Percentiles rank a stretch among this genome's conserved stretches.
These are phyloP conservation scores for Charadrius vociferus DNA, from an alignment of 2,113 vertebrate genomes.

Conservation along the genomic window DNA sequence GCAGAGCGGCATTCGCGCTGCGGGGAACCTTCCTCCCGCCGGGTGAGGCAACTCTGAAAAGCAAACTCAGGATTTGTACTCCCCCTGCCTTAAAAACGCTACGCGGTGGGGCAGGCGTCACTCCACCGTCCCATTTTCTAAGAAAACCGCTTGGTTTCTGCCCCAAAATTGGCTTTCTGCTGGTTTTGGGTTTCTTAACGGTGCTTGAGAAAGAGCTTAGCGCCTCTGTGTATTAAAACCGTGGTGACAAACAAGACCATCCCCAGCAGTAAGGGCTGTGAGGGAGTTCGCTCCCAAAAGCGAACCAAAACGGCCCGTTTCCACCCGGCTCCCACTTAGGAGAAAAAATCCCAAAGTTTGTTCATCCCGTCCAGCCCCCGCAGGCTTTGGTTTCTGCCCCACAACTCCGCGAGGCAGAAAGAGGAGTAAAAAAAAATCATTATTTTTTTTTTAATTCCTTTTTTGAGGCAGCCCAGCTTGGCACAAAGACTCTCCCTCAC, in stretches of 20 bases:
- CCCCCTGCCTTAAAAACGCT: no score
- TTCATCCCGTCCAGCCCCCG: neutral
- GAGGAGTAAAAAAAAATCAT: neutral
- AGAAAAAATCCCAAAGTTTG: neutral
- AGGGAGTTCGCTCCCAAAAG: no score
- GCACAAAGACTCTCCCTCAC: accelerated
- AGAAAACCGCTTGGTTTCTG: neutral
- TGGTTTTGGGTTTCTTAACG: neutral
- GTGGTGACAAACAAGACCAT: no score
- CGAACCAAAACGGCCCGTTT: neutral
- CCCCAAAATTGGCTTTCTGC: neutral
- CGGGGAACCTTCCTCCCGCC: no score
- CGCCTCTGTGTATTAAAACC: neutral
- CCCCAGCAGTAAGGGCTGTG: no score
- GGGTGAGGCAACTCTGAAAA: no score
- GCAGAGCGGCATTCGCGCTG: neutral
- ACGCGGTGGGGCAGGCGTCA: no score
- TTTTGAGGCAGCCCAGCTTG: neutral
- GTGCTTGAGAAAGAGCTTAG: neutral
- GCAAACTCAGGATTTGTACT: neutral
- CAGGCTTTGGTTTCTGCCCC: neutral
- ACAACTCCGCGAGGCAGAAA: neutral
- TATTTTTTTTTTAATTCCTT: neutral
- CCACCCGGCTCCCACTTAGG: neutral
- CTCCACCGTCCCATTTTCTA: no score